Evolutionary conservation across 2,888 invertebrate genomes (phyloP).

Genomic region (Apantesis nais): DNA sequence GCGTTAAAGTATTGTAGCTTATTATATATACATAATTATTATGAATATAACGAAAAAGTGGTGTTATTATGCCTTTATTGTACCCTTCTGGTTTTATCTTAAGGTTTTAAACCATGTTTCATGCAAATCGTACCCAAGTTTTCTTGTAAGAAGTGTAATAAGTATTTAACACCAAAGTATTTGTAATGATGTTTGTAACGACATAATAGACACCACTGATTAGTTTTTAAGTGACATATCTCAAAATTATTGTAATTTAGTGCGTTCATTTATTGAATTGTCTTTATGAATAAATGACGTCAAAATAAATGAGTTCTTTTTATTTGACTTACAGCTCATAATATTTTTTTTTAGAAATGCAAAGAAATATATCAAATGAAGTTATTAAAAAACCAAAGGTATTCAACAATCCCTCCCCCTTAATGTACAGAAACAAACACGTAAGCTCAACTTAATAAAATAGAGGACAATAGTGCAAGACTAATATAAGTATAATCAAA

Average conservation of each 20-base stretch:
- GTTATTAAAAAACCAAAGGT: too few relatives aligned
- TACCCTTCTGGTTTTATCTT: constrained; percentile 1
- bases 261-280: constrained; percentile 85
- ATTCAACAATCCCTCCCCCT: too few relatives aligned
- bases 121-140: constrained; percentile 13
- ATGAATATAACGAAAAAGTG: constrained; percentile 66
- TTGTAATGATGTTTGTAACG: constrained; percentile 46
- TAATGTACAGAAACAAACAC: too few relatives aligned
- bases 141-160: constrained; percentile 20
- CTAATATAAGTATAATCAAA: too few relatives aligned
- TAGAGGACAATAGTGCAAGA: too few relatives aligned
- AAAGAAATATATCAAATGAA: too few relatives aligned
- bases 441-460: too few relatives aligned
- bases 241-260: constrained; percentile 84
- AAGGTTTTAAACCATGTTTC: constrained; percentile 30
- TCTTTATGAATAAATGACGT: constrained; percentile 85
- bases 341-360: too few relatives aligned
- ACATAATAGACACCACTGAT: constrained; percentile 70
- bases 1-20: constrained; percentile 83
- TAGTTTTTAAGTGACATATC: constrained; percentile 82
- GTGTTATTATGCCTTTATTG: constrained; percentile 62
- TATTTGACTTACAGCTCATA: constrained; percentile 3
- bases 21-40: constrained; percentile 79
- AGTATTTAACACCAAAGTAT: constrained; percentile 33
- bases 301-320: constrained; percentile 56